Percentiles rank a stretch among this genome's conserved stretches.
Conservation (phyloP, 2,888 invertebrate genomes). For the Aphodius granarius region DNA sequence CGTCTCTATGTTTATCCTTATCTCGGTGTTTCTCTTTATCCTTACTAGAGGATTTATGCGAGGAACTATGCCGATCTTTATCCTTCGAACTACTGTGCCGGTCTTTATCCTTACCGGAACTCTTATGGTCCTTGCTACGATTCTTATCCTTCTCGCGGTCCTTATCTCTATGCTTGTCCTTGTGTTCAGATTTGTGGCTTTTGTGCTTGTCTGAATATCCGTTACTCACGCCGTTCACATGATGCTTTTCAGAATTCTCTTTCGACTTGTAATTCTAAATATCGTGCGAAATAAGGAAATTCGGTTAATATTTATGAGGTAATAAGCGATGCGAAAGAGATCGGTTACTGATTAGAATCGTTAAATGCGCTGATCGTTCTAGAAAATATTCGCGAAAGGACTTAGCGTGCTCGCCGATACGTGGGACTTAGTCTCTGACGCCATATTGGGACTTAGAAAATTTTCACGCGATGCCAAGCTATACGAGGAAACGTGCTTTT, state of each 20-base stretch:
- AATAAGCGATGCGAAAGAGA: neutral
- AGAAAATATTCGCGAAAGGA: neutral
- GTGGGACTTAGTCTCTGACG: constrained; percentile 76
- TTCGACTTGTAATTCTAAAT: constrained; percentile 36
- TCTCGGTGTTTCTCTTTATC: constrained; percentile 49
- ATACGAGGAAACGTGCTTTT: constrained; percentile 55
- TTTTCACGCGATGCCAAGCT: constrained; percentile 53
- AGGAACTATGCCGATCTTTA: constrained; percentile 43
- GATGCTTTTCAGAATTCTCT: constrained; percentile 49
- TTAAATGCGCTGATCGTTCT: neutral
- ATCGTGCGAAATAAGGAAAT: neutral
- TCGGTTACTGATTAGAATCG: neutral
- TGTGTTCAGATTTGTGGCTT: constrained; percentile 62
- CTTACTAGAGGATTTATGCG: constrained; percentile 56
- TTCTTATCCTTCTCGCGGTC: constrained; percentile 62
- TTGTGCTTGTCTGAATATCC: constrained; percentile 66
- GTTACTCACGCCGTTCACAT: constrained; percentile 80
- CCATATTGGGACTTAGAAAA: constrained; percentile 87
- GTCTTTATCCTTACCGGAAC: constrained; percentile 57
- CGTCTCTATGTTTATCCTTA: constrained; percentile 46
- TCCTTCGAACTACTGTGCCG: constrained; percentile 47
- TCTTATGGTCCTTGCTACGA: constrained; percentile 66
- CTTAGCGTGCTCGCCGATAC: constrained; percentile 37
- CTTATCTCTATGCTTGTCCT: constrained; percentile 70
- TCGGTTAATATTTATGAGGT: neutral